Evolutionary conservation across 1,140 invertebrate species (phyloP), one percentile per base, ranked within the genome.

Genomic region (Eupeodes corollae): DNA sequence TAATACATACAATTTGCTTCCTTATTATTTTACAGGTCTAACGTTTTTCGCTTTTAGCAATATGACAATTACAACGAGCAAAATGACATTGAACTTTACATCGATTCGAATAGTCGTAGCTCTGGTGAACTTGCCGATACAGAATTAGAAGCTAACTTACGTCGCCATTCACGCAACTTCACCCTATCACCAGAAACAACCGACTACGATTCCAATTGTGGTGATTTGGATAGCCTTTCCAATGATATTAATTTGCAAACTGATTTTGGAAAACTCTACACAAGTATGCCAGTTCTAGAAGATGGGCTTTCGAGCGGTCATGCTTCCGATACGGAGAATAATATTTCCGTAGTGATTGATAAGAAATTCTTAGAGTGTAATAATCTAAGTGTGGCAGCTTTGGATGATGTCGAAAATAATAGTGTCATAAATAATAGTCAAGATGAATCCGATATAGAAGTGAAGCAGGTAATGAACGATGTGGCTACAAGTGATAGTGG

Each of bases 131-230:
- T 65, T 44, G 62, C 58, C 1, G 65, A 68, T 18, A 63, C 62
- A 1, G 64, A 67, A 42, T 40, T 63, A 46, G 64, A 63, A 51
- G 57, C 59, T 8, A 65, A 67, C 51, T 40, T 60, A 35, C 58
- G 61, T 3, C 48, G 59, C 3, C 59, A 66, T 44, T 66, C 66
- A n/a, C 55, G 60, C 0, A 64, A 68, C 69, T 93, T 94, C 61
- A 91, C 89, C 1, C 73, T 94, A 6, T 95, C 90, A 19, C 90
- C 91, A 2, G 91, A 95, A 72, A 91, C 88, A 40, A 96, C 91
- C n/a, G 91, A 95, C 58, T 93, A 89, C 68, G 91, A 92, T 65
- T 91, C 86, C 55, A 88, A 88, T 59, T 83, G 80, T 57, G 80
- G 81, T 12, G 88, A 91, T 61, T 73, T 91, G 42, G 88, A 91